Conservation (phyloP, 92 coral and sea anemone genomes). For the Phenganax marumi region DNA sequence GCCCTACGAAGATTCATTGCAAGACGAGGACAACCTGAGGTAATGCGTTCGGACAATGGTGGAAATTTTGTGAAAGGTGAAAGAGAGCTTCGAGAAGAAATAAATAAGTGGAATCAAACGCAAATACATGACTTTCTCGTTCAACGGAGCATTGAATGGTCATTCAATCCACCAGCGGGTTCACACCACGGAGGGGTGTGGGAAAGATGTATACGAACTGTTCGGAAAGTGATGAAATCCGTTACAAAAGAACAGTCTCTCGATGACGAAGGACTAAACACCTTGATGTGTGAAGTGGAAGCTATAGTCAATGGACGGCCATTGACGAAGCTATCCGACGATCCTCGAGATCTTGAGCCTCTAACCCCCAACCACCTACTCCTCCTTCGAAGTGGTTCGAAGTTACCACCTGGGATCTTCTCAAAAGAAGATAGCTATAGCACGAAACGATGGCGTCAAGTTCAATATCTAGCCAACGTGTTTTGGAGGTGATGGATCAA, state of each 20-base stretch:
- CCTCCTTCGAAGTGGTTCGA: slow-evolving; percentile 40
- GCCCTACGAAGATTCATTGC: no score
- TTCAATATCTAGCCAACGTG: slow-evolving; percentile 54
- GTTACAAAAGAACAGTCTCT: slow-evolving; percentile 49
- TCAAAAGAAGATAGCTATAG: slow-evolving; percentile 33
- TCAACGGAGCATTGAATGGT: slow-evolving; percentile 52
- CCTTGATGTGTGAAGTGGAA: no score
- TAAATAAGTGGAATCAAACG: slow-evolving; percentile 53
- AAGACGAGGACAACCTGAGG: no score
- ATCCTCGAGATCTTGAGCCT: no score
- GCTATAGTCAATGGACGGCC: slow-evolving; percentile 55
- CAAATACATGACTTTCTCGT: slow-evolving; percentile 51
- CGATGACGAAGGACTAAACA: slow-evolving; percentile 60
- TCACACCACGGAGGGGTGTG: slow-evolving; percentile 66
- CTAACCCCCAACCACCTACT: slow-evolving; percentile 59
- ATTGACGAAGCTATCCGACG: slow-evolving; percentile 42
- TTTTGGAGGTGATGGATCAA: slow-evolving; percentile 46
- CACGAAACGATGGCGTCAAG: slow-evolving; percentile 50
- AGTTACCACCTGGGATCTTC: slow-evolving; percentile 47
- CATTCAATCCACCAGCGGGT: slow-evolving; percentile 61
- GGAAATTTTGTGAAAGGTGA: no score
- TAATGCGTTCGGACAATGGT: no score
- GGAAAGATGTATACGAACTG: slow-evolving; percentile 62
- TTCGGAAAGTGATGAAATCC: slow-evolving; percentile 58
- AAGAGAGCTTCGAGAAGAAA: slow-evolving; percentile 51